Percentiles rank a stretch among this genome's conserved stretches.
Evolutionary conservation across 2,797 vertebrate species (phyloP).

Genomic region (Uromys caudimaculatus): DNA sequence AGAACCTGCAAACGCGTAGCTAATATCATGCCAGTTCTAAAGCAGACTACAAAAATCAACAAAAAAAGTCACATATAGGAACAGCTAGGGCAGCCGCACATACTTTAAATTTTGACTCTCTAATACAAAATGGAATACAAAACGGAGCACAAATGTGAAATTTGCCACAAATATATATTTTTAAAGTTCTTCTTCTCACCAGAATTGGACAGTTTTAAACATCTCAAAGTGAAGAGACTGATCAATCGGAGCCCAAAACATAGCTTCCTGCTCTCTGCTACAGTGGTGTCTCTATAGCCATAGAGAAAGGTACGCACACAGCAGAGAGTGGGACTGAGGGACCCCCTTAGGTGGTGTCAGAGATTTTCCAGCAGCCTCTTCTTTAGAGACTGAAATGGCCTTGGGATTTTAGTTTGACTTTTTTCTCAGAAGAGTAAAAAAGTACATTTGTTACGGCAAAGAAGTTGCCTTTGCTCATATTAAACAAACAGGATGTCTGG

Average conservation of each 20-base stretch:
- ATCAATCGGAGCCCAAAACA: constrained; percentile 26
- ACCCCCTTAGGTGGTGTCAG: not conserved
- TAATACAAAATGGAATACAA: no score
- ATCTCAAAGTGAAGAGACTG: not conserved
- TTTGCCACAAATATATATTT: not conserved
- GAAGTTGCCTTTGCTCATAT: constrained; percentile 30
- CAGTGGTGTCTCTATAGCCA: not conserved
- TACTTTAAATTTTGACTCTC: not conserved
- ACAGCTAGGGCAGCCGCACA: not conserved
- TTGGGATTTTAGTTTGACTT: constrained; percentile 36
- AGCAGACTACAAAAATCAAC: not conserved
- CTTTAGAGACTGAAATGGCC: not conserved
- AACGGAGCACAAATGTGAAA: not conserved
- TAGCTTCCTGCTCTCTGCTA: not conserved
- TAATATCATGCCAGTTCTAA: constrained; percentile 11
- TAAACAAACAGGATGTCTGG: constrained; percentile 63
- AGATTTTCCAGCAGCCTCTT: not conserved
- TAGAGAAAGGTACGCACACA: not conserved
- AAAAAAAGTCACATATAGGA: not conserved
- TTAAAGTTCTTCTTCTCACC: not conserved
- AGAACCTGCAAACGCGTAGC: not conserved
- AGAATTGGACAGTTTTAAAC: constrained; percentile 43
- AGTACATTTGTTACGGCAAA: constrained; percentile 57
- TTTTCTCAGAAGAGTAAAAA: constrained; percentile 47
- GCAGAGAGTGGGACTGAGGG: not conserved